A percentile compares a stretch with the other conserved stretches of the same genome.
These are phyloP conservation scores for Lamellibrachia satsuma DNA, from an alignment of 2,888 invertebrate species.

Conservation along the genomic window DNA sequence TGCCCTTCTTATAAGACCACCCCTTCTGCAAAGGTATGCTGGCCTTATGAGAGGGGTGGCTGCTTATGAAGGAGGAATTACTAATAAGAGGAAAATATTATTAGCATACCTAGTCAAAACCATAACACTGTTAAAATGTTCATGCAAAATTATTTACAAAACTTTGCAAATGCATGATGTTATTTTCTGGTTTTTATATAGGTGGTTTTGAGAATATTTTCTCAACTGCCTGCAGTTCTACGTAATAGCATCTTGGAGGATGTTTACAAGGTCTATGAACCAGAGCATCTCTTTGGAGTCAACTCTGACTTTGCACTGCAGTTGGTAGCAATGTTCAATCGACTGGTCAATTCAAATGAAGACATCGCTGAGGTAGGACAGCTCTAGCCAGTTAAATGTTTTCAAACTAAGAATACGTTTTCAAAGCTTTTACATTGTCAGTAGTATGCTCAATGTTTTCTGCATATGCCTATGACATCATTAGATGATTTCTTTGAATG, in stretches of 20 bases:
- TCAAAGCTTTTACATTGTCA: neutral
- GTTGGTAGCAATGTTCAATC: constrained; percentile 2
- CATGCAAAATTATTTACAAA: no score
- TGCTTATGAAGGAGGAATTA: no score
- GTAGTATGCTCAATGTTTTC: neutral
- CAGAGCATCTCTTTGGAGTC: neutral
- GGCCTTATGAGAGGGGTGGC: no score
- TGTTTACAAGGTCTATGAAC: neutral
- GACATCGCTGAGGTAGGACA: neutral
- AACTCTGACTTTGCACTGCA: neutral
- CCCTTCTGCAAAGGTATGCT: no score
- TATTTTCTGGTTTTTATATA: neutral
- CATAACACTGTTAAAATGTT: no score
- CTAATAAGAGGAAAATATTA: no score
- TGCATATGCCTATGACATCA: no score
- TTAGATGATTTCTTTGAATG: no score
- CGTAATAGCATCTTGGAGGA: neutral
- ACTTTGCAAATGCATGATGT: neutral
- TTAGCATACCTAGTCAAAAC: no score
- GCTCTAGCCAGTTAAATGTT: neutral
- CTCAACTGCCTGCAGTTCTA: neutral
- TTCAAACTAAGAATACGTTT: neutral
- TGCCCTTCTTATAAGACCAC: no score
- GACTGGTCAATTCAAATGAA: neutral
- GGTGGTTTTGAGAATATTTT: neutral